Evolutionary conservation across 2,888 invertebrate genomes (phyloP), one percentile per base, ranked within the genome.

Genomic region (Xestoiulus laeticollis): DNA sequence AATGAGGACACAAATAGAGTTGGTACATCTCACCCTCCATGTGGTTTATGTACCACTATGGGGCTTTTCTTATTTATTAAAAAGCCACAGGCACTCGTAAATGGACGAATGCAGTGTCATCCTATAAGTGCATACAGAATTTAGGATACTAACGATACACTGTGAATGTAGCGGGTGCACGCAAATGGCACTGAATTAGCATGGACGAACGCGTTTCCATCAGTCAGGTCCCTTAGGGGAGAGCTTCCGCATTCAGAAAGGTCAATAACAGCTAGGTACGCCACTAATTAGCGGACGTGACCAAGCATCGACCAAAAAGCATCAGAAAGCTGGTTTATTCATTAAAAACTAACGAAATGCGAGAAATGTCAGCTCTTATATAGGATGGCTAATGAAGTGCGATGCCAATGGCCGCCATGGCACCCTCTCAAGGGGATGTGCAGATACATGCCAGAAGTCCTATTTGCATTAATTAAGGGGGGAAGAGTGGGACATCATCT

Each of bases 241-340:
- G 22, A 26, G 12, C 68, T 1, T 2, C 26, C 8, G 68, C 68
- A 22, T 26, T 26, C 6, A 26, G 0, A 68, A 68, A 68, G 68
- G 68, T 68, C 68, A 68, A 68, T 68, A 68, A n/a, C 68, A 68
- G n/a, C n/a, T n/a, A n/a, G 68, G 68, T 26, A 68, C 26, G 68
- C 68, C 68, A 68, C 68, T 26, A 68, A 68, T 68, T 26, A 68
- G 26, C 26, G 26, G 68, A 26, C 26, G 68, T 68, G 68, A 26
- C 68, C 26, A 26, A 1, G 68, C 68, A 68, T 59, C 22, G 22
- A 59, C 59, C 59, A 59, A 59, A 59, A 59, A 16, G n/a, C 12
- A 48, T 6, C 68, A 68, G n/a, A 68, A 53, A n/a, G 16, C 53
- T 5, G n/a, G 12, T 16, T 53, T n/a, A 68, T 26, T 26, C 26